Evolutionary conservation across 2,888 invertebrate species (phyloP), one percentile per base, ranked within the genome.

Genomic region (Cryptocheilus praepositus): DNA sequence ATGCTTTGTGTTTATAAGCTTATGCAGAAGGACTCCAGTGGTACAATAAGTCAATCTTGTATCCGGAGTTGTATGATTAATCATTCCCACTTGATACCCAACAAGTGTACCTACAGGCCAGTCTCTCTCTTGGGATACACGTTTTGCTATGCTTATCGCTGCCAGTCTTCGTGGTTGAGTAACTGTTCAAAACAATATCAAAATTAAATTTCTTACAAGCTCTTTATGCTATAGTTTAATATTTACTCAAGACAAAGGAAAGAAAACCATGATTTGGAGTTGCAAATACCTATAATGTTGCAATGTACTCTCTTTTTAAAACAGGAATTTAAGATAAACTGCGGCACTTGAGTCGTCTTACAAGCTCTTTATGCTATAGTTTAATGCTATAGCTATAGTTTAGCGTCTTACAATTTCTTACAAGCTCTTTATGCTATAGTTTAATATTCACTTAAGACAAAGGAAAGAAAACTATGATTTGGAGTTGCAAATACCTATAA

Each of bases 131-230:
- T 92, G 89, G 70, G 95, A 94, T 2, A 98, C 97, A 76, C 97
- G 91, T 75, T 92, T 92, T 0, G 98, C 95, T 65, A 98, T 94
- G 79, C 96, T 96, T 59, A 95, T 94, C 15, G 98, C 98, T 7
- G 98, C 98, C 79, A 99, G 96, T 81, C 96, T 92, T 64, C 98
- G 91, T 0, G 98, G 98, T 85, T 98, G 98, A 0, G 98, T 98
- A 0, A 98, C 96, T 88, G 51, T 5, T 45, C 62, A 55, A 53
- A 36, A 11, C 7, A 36, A 36, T 36, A 11, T 5, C 11, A 11
- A 1, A 36, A 11, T 36, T 36, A 36, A 11, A 1, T 2, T 36
- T 25, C 25, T 25, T 25, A 25, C 25, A n/a, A n/a, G n/a, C n/a
- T n/a, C n/a, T n/a, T n/a, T n/a, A n/a, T n/a, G n/a, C n/a, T n/a